These are phyloP conservation scores for Hipparchia semele DNA, from an alignment of 2,888 invertebrate genomes.

Conservation along the genomic window DNA sequence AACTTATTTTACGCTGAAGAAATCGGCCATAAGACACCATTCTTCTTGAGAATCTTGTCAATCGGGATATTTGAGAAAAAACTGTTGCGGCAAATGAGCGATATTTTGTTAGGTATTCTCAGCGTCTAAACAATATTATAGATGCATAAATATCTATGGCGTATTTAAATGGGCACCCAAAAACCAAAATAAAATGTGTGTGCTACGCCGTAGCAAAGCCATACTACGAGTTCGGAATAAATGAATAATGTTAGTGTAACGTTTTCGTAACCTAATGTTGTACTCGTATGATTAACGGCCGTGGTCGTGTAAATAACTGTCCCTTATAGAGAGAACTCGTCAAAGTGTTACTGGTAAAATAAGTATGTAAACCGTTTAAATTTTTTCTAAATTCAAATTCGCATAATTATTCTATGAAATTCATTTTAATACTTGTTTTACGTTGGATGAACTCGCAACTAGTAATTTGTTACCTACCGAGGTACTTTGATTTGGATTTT, in stretches of 20 bases:
- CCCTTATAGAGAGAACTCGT: conserved; percentile 8
- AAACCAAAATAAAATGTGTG: neutral
- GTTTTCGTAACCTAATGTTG: neutral
- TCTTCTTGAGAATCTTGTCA: too few species aligned
- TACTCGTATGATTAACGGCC: neutral
- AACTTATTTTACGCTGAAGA: too few species aligned
- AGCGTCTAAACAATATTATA: neutral
- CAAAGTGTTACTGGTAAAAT: neutral
- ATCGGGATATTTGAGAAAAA: too few species aligned
- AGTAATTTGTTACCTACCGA: neutral
- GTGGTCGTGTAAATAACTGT: neutral
- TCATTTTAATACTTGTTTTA: too few species aligned
- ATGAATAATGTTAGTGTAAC: too few species aligned
- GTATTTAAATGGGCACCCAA: neutral
- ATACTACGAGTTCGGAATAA: too few species aligned
- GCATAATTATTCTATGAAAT: too few species aligned
- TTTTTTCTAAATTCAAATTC: too few species aligned
- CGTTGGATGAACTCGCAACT: neutral
- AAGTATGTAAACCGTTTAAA: too few species aligned
- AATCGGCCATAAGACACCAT: too few species aligned
- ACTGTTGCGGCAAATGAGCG: neutral
- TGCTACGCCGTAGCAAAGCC: too few species aligned
- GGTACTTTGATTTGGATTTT: neutral
- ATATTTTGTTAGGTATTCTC: neutral
- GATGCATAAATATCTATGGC: neutral